Evolutionary conservation across 92 coral and sea anemone genomes (phyloP), one percentile per base, ranked within the genome.

Genomic region (Epizoanthus fatuus): DNA sequence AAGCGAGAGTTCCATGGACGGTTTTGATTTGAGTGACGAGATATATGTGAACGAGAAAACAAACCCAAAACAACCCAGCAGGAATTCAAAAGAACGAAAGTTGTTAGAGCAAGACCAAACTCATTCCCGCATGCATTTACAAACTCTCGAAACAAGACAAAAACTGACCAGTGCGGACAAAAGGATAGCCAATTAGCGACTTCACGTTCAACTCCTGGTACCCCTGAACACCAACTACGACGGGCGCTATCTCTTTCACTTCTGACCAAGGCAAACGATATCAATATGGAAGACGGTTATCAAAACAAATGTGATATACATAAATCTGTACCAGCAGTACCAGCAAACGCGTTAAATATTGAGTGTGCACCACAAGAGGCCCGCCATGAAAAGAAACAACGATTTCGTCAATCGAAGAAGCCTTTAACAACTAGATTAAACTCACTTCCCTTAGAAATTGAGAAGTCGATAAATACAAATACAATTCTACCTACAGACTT

Each of bases 211-310:
- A 49, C 13, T 8, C 11, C 9, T 49, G 53, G 53, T 49, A 49
- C 53, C 5, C 3, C 11, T 49, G 13, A 49, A 49, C 14, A 49
- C 53, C 53, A 5, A 8, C 53, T 20, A 44, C 62, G 40, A 14
- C 35, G 68, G 39, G 11, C 82, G 3, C 39, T 40, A 77, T 77
- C 82, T 42, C 58, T 77, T 38, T 69, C 82, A 17, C 53, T 51
- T n/a, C 20, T 77, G 57, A 3, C 82, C 17, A 42, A 60, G 45
- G 20, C 16, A 42, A 44, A 20, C 15, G 10, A 39, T 44, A 42
- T 11, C 25, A 14, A 62, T 3, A 77, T 77, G 70, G 82, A 77
- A 42, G 58, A 19, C 10, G 68, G 8, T 7, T 39, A n/a, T 59
- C 40, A 60, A 42, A 77, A 12, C 70, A 77, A 77, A 77, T 25